These are phyloP conservation scores for Megaustenia siamemsis DNA, from an alignment of 2,888 invertebrate species.

Conservation along the genomic window DNA sequence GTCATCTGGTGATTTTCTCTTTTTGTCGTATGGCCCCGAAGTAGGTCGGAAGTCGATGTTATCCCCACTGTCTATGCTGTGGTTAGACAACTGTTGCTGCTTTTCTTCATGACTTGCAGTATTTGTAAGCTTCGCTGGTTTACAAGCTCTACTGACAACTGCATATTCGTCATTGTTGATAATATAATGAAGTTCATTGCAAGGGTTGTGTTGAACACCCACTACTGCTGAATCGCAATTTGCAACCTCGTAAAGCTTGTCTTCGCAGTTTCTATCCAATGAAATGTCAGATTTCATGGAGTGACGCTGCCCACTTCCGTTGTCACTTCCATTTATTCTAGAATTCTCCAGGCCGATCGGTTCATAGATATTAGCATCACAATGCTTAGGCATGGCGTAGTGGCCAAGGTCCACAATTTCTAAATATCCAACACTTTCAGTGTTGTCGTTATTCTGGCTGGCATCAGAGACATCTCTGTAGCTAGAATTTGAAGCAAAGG, in stretches of 20 bases:
- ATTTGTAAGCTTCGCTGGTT: constrained; percentile 15
- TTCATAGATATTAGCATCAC: constrained; percentile 56
- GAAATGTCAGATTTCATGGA: neutral
- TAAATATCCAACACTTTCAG: neutral
- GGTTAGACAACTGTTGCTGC: neutral
- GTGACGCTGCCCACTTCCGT: neutral
- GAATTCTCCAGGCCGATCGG: constrained; percentile 11
- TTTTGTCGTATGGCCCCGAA: constrained; percentile 57
- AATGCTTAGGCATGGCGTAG: constrained; percentile 6
- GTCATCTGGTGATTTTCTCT: constrained; percentile 42
- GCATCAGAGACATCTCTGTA: neutral
- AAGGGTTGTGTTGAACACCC: constrained; percentile 28
- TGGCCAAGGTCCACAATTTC: neutral
- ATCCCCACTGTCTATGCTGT: neutral
- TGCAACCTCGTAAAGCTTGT: constrained; percentile 41
- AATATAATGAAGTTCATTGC: constrained; percentile 54
- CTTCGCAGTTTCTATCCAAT: neutral
- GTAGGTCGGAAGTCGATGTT: constrained; percentile 55
- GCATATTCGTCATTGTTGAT: constrained; percentile 62
- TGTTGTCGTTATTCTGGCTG: neutral
- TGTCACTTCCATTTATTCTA: neutral
- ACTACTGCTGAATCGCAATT: constrained; percentile 51
- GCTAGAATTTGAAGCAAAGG: neutral
- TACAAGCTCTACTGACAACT: constrained; percentile 61
- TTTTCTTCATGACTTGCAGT: neutral